Percentiles rank a stretch among this genome's conserved stretches.
Evolutionary conservation across 2,888 invertebrate species (phyloP).

Genomic region (Tachina lurida): DNA sequence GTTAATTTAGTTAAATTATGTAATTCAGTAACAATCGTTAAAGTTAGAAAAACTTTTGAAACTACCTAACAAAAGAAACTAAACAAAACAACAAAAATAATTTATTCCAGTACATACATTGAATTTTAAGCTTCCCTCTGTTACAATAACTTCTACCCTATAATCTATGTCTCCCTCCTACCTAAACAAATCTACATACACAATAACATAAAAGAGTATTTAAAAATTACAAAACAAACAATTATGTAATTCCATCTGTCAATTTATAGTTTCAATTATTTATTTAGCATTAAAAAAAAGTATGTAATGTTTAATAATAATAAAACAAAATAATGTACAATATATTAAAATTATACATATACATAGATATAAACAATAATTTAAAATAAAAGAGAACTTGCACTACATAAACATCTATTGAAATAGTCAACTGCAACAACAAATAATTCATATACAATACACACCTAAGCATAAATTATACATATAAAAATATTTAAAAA

Average conservation of each 20-base stretch:
- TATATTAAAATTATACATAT: constrained; percentile 53
- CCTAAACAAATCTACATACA: constrained; percentile 18
- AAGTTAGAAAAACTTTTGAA: constrained; percentile 43
- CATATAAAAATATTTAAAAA: constrained; percentile 34
- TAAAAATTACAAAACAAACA: constrained; percentile 32
- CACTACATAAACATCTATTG: constrained; percentile 46
- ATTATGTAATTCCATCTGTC: constrained; percentile 45
- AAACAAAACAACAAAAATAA: constrained; percentile 2
- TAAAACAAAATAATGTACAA: constrained; percentile 70
- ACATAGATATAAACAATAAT: constrained; percentile 1
- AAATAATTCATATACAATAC: constrained; percentile 31
- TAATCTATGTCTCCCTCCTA: constrained; percentile 25
- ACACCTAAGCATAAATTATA: constrained; percentile 10
- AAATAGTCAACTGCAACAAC: constrained; percentile 40
- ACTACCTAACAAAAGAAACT: constrained; percentile 40
- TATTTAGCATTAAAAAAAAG: constrained; percentile 34
- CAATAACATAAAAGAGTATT: neutral
- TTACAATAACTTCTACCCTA: constrained; percentile 52
- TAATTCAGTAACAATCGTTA: constrained; percentile 31
- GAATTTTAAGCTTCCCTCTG: constrained; percentile 49
- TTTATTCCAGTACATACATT: constrained; percentile 3
- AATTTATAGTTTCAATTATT: constrained; percentile 68
- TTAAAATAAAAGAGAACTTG: constrained; percentile 29
- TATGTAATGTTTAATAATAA: constrained; percentile 40
- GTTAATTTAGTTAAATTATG: neutral